phyloP scores from a whole-genome alignment of 2,797 vertebrate species.

The Champsocephalus esox region DNA sequence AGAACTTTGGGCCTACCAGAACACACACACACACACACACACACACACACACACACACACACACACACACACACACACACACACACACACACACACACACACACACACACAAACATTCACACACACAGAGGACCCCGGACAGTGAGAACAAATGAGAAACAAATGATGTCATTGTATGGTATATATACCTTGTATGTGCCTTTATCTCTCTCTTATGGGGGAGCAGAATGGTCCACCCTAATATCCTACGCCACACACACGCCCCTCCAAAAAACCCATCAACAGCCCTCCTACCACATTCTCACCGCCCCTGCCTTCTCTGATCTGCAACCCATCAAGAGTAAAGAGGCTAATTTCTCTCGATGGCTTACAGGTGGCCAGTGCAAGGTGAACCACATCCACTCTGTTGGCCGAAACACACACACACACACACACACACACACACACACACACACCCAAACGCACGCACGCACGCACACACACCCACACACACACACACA shows the following conservation, averaged over 20 bases:
- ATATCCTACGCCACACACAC: constrained; percentile 33
- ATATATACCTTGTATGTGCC: constrained; percentile 50
- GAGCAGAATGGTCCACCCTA: constrained; percentile 28
- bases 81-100: constrained; percentile 10
- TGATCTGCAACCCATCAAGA: constrained; percentile 84
- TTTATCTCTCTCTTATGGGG: constrained; percentile 41
- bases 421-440: constrained; percentile 24
- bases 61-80: constrained; percentile 27
- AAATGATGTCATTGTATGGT: constrained; percentile 69
- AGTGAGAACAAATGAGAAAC: constrained; percentile 71
- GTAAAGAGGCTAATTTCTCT: constrained; percentile 86
- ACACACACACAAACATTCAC: constrained; percentile 8
- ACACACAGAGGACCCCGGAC: constrained; percentile 44
- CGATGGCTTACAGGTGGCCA: constrained; percentile 88
- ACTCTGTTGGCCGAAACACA: constrained; percentile 60
- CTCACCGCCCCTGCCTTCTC: constrained; percentile 68
- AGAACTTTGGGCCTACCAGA: constrained; percentile 64
- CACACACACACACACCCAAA: constrained; percentile 14
- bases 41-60: constrained; percentile 5
- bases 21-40: constrained; percentile 3
- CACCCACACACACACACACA: constrained; percentile 26
- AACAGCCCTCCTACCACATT: constrained; percentile 64
- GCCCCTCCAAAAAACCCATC: constrained; percentile 32
- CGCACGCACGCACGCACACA: constrained; percentile 12
- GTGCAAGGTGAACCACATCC: constrained; percentile 84